A percentile compares a stretch with the other conserved stretches of the same genome.
Conservation (phyloP, 2,113 vertebrate species). For the Phrynocephalus versicolor region DNA sequence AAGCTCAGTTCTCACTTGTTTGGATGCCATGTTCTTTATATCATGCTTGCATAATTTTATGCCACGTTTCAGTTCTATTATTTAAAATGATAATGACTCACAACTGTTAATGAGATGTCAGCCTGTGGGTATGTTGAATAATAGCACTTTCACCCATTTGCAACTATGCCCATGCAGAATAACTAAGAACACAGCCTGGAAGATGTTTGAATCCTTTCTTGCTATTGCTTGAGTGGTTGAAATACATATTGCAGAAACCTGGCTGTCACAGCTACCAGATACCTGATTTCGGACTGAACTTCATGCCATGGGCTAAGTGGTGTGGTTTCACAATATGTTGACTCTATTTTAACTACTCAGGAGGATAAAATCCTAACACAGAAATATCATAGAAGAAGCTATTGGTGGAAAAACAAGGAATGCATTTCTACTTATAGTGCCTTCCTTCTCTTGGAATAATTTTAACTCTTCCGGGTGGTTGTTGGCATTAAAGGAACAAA, state of each 20-base stretch:
- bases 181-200: too few species aligned
- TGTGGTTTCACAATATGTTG: too few species aligned
- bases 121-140: neutral
- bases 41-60: neutral
- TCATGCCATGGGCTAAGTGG: neutral
- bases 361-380: neutral
- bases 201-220: too few species aligned
- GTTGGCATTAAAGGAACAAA: neutral
- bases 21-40: neutral
- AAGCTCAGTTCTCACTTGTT: neutral
- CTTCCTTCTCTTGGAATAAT: neutral
- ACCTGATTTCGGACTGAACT: neutral
- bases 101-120: too few species aligned
- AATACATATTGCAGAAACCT: neutral
- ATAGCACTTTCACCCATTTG: too few species aligned
- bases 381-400: neutral
- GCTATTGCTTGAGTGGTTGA: too few species aligned
- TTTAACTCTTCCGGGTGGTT: neutral
- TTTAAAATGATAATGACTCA: too few species aligned
- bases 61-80: neutral
- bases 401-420: neutral
- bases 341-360: neutral
- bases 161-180: too few species aligned
- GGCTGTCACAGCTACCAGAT: neutral
- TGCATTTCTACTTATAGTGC: neutral